Conservation (phyloP, 1,140 invertebrate species). For the Penaeus chinensis region DNA sequence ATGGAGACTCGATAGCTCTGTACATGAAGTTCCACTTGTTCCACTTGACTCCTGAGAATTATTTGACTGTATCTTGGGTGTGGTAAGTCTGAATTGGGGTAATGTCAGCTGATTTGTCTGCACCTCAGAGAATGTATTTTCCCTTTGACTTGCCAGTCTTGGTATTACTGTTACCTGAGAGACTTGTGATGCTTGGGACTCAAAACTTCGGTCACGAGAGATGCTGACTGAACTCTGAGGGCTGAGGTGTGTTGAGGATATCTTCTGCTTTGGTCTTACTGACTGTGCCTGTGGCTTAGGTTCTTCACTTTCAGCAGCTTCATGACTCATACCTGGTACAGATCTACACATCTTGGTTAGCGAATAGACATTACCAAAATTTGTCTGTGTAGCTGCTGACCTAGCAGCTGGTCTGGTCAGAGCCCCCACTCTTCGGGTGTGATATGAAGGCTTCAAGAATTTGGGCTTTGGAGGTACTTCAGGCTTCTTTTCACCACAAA, state of each 20-base stretch:
- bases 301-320: background rate
- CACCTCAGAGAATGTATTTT: background rate
- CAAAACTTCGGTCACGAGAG: constrained; percentile 54
- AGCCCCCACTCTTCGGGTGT: constrained; percentile 35
- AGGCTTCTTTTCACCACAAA: constrained; percentile 42
- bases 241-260: constrained; percentile 23
- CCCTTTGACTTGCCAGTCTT: constrained; percentile 6
- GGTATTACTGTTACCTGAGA: constrained; percentile 54
- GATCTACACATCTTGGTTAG: no score
- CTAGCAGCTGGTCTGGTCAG: constrained; percentile 26
- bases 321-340: no score
- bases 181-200: constrained; percentile 55
- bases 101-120: constrained; percentile 7
- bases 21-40: constrained; percentile 20
- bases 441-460: constrained; percentile 52
- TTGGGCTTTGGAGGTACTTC: constrained; percentile 46
- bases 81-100: background rate
- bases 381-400: constrained; percentile 42
- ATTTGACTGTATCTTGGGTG: constrained; percentile 8
- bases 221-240: constrained; percentile 33
- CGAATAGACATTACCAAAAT: background rate
- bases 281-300: background rate
- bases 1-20: constrained; percentile 52
- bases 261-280: constrained; percentile 16
- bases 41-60: constrained; percentile 50